Evolutionary conservation across 1,140 invertebrate genomes (phyloP).

Genomic region (Polyergus mexicanus): DNA sequence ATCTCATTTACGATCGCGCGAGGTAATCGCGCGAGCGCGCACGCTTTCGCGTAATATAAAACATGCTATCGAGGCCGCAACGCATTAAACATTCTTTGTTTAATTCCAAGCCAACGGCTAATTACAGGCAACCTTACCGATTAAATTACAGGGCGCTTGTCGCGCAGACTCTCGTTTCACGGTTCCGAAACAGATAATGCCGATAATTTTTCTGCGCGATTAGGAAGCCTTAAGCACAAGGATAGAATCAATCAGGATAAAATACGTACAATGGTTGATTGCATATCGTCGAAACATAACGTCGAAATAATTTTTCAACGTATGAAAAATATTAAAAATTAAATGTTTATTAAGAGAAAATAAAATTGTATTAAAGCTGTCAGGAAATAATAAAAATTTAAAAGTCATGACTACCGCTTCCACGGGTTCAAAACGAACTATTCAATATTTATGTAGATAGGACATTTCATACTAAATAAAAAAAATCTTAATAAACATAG

Average conservation of each 20-base stretch:
- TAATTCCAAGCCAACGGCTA: slow-evolving; percentile 50
- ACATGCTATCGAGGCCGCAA: slow-evolving; percentile 30
- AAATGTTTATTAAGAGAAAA: neutral
- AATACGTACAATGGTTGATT: neutral
- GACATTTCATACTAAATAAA: no score
- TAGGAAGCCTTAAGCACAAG: neutral
- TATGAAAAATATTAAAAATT: neutral
- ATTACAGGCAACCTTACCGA: slow-evolving; percentile 48
- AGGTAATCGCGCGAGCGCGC: slow-evolving; percentile 35
- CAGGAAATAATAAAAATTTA: neutral
- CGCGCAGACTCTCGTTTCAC: slow-evolving; percentile 9
- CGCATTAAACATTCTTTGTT: slow-evolving; percentile 55
- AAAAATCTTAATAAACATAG: no score
- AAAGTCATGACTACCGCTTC: neutral
- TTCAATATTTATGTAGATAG: no score
- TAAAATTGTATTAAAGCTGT: neutral
- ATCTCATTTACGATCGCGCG: slow-evolving; percentile 52
- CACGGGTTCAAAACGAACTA: no score
- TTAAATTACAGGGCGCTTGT: slow-evolving; percentile 46
- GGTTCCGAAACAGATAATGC: neutral
- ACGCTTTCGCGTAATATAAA: slow-evolving; percentile 50
- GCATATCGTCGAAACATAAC: neutral
- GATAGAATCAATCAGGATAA: neutral
- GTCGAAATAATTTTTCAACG: neutral
- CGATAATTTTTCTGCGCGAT: slow-evolving; percentile 33